Base-by-base conservation (phyloP, 2,797 vertebrate species). In the Leptoclinus maculatus region DNA sequence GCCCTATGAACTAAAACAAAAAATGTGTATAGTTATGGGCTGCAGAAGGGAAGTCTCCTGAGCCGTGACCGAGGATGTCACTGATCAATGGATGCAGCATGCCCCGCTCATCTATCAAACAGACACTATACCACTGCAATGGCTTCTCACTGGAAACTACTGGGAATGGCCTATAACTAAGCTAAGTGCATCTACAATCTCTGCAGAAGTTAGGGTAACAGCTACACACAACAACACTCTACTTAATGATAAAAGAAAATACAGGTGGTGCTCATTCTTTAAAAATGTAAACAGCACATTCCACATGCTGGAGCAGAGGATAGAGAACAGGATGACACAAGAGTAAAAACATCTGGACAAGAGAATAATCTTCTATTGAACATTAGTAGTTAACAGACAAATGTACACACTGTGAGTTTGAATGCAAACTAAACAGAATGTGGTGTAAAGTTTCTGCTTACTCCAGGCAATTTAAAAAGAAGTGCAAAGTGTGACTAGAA, bases 31-130 rank as follows among this genome's bases (percentile, higher is more conserved):
- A 69, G 75, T 47, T 70, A 85, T 47, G 67, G 79, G 82, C 68
- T 76, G 75, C 83, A 78, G 79, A 77, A 27, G 39, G 66, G 51
- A 86, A 66, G 32, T 73, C 77, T 84, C 67, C 72, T 45, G 69
- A 76, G 76, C 62, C 0, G 6, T 76, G 79, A 74, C 63, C 11
- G 23, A 71, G 53, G 54, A 75, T 36, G 79, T 82, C 49, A 34
- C 71, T 79, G 89, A 91, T 88, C 83, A 91, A 86, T 82, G 63
- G 76, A 87, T 83, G 82, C 81, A 87, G 82, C 41, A 47, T 65
- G 87, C 76, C 75, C 63, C 16, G 27, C 72, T 85, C 60, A 53
- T 91, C 87, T 71, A 85, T 88, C 76, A 72, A 71, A 47, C 29
- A 69, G 47, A 68, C 38, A 64, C 59, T 23, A 13, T 25, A 32